A percentile compares a stretch with the other conserved stretches of the same genome.
Conservation (phyloP, 2,888 invertebrate genomes). For the Acanthosoma haemorrhoidale region DNA sequence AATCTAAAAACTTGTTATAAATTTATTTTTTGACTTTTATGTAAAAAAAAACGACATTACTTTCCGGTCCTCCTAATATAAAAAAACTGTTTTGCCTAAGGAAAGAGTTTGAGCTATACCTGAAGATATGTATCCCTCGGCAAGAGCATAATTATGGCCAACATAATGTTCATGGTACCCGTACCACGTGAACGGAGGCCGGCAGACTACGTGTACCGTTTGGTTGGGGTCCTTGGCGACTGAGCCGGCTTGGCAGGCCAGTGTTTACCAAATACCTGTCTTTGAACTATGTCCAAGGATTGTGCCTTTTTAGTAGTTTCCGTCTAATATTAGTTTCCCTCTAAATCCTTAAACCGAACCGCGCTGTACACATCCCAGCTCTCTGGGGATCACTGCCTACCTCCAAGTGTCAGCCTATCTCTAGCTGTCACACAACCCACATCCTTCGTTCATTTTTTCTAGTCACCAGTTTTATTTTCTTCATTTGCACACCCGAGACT, state of each 20-base stretch:
- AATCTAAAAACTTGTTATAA: too few relatives aligned
- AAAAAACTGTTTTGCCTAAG: too few relatives aligned
- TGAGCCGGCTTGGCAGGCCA: constrained; percentile 6
- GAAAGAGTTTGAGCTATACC: too few relatives aligned
- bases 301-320: constrained; percentile 29
- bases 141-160: too few relatives aligned
- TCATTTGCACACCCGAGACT: too few relatives aligned
- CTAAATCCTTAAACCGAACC: constrained; percentile 18
- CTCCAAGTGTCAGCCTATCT: background rate
- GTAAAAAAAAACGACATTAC: too few relatives aligned
- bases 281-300: constrained; percentile 28
- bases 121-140: background rate
- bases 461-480: too few relatives aligned
- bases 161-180: background rate
- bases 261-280: constrained; percentile 28
- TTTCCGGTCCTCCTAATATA: too few relatives aligned
- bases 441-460: too few relatives aligned
- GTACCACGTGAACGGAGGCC: background rate
- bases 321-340: constrained; percentile 25
- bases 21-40: too few relatives aligned
- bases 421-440: background rate
- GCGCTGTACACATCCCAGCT: background rate
- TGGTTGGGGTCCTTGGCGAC: too few relatives aligned
- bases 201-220: background rate
- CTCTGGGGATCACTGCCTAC: background rate